These are phyloP conservation scores for Neodon shergylaensis DNA, from an alignment of 2,113 vertebrate species.

Conservation along the genomic window DNA sequence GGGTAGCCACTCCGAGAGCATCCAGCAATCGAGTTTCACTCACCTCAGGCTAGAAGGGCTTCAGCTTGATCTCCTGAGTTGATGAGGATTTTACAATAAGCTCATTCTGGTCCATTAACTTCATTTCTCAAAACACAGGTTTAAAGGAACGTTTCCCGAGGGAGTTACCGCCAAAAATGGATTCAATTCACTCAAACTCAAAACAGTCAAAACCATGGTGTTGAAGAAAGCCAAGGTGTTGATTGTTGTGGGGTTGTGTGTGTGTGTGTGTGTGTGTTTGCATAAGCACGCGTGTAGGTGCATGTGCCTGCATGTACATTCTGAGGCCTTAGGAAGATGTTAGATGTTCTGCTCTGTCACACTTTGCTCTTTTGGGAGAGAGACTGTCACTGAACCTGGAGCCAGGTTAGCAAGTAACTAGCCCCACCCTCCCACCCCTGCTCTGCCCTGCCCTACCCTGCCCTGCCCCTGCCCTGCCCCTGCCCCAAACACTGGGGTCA, in stretches of 20 bases:
- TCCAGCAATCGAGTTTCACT: neutral
- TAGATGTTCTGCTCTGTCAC: neutral
- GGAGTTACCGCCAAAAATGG: constrained; percentile 41
- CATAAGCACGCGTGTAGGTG: neutral
- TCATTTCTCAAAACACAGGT: constrained; percentile 75
- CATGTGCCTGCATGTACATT: neutral
- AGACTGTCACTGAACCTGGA: neutral
- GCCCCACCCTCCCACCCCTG: too few species aligned
- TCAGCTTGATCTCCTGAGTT: constrained; percentile 69
- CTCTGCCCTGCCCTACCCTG: too few species aligned
- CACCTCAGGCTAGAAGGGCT: constrained; percentile 62
- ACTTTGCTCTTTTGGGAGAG: neutral
- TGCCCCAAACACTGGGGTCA: neutral
- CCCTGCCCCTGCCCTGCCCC: too few species aligned
- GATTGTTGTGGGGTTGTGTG: neutral
- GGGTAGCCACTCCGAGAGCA: neutral
- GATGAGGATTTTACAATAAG: constrained; percentile 75
- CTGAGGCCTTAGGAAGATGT: neutral
- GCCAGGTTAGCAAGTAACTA: neutral
- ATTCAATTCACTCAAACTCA: constrained; percentile 26
- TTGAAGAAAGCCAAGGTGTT: constrained; percentile 22
- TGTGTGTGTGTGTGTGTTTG: neutral
- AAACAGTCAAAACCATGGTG: constrained; percentile 5
- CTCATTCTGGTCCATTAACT: constrained; percentile 77
- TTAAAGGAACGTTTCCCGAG: constrained; percentile 65